Evolutionary conservation across 1,140 invertebrate genomes (phyloP).

Genomic region (Drosophila leontia): DNA sequence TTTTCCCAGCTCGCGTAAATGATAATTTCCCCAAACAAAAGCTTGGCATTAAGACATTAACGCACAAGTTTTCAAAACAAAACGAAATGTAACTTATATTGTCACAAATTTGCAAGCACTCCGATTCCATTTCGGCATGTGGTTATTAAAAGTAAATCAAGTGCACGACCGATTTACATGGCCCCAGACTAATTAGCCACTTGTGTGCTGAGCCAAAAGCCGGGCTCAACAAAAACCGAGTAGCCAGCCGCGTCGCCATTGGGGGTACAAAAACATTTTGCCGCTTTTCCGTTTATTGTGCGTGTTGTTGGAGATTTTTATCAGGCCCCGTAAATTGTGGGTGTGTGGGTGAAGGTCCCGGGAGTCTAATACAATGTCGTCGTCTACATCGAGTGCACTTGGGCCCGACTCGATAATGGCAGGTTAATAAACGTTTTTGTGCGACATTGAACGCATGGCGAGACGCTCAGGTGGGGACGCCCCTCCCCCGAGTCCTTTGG

Average conservation of each 20-base stretch:
- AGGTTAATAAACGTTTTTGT: conserved; percentile 80
- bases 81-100: conserved; percentile 26
- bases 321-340: conserved; percentile 62
- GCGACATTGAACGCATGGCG: conserved; percentile 53
- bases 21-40: conserved; percentile 64
- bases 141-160: conserved; percentile 77
- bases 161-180: conserved; percentile 59
- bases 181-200: conserved; percentile 62
- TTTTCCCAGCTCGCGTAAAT: conserved; percentile 64
- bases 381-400: conserved; percentile 53
- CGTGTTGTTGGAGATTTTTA: conserved; percentile 74
- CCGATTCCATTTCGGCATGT: conserved; percentile 28
- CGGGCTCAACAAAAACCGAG: conserved; percentile 1
- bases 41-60: conserved; percentile 63
- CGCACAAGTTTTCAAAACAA: conserved; percentile 37
- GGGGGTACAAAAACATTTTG: conserved; percentile 33
- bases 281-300: conserved; percentile 52
- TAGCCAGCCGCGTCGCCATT: conserved; percentile 2
- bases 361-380: conserved; percentile 44
- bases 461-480: conserved; percentile 24
- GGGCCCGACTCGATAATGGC: conserved; percentile 62
- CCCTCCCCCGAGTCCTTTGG: not conserved
- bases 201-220: conserved; percentile 15
- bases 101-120: conserved; percentile 60
- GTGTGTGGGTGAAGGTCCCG: conserved; percentile 35